These are phyloP conservation scores for Podarcis siculus DNA, from an alignment of 2,797 vertebrate species.

Conservation along the genomic window DNA sequence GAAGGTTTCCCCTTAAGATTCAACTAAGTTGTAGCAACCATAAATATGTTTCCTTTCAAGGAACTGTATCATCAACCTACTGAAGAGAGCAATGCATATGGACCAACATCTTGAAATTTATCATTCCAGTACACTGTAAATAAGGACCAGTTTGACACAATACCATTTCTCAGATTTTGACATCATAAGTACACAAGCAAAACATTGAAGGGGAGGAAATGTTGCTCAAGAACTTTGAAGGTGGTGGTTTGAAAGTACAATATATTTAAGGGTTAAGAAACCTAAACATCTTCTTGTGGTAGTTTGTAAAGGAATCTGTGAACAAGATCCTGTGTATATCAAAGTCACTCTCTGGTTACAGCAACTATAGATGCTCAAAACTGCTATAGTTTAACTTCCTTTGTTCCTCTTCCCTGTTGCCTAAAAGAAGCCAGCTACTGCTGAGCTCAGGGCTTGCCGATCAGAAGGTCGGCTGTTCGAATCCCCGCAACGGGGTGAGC, in stretches of 20 bases:
- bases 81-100: background rate
- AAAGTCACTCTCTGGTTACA: background rate
- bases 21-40: background rate
- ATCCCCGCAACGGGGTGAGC: no score
- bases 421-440: background rate
- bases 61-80: background rate
- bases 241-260: background rate
- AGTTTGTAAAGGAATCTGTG: background rate
- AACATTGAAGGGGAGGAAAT: background rate
- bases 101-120: background rate
- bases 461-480: no score
- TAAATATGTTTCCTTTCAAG: background rate
- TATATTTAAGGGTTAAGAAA: background rate
- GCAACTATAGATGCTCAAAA: background rate
- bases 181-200: background rate
- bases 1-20: background rate
- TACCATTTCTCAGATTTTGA: background rate
- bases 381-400: background rate
- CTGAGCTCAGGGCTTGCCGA: no score
- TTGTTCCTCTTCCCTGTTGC: background rate
- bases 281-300: background rate
- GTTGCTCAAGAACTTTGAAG: background rate
- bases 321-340: background rate
- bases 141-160: background rate
- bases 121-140: background rate